These are phyloP conservation scores for Apodemus agrarius DNA, from an alignment of 2,797 vertebrate genomes.

Conservation along the genomic window DNA sequence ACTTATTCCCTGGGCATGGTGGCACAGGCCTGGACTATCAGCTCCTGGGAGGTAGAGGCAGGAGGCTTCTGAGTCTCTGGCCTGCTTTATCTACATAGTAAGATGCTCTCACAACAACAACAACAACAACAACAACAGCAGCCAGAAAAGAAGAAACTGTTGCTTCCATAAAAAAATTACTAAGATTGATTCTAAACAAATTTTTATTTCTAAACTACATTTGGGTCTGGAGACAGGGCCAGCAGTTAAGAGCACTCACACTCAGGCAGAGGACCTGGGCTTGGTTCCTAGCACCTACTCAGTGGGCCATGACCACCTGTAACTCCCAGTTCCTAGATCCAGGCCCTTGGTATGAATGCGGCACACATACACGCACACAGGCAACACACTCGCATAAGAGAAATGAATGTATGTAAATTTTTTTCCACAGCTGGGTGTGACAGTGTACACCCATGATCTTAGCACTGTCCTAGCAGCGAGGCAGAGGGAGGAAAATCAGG, in stretches of 20 bases:
- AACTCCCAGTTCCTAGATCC: neutral
- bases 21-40: neutral
- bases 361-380: neutral
- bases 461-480: neutral
- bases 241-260: neutral
- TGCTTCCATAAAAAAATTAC: neutral
- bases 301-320: too few relatives aligned
- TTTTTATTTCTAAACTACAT: slow-evolving; percentile 53
- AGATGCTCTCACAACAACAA: neutral
- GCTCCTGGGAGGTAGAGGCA: neutral
- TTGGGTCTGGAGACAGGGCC: neutral
- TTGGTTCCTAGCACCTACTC: neutral
- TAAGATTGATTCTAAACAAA: neutral
- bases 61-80: neutral
- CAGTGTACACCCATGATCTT: neutral
- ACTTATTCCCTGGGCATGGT: neutral
- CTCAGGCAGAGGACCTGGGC: neutral
- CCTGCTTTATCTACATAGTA: neutral
- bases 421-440: too few relatives aligned
- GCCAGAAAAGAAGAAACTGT: neutral
- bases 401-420: neutral
- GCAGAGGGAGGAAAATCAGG: neutral
- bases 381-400: neutral
- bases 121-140: neutral
- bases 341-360: neutral